Conservation (phyloP, 2,797 vertebrate genomes). For the Streptopelia turtur region DNA sequence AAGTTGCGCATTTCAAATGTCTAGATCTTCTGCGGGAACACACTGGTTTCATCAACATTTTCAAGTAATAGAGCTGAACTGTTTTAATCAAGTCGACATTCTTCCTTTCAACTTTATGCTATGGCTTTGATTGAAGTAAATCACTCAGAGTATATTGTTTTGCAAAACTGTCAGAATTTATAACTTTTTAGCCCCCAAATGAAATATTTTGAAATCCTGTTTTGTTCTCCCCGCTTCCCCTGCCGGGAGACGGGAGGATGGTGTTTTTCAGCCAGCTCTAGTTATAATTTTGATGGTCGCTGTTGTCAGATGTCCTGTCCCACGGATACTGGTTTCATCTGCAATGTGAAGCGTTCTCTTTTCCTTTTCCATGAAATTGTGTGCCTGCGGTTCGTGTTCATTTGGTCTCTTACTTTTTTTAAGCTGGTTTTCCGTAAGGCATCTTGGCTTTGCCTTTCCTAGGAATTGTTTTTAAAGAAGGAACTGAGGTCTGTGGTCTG, state of each 20-base stretch:
- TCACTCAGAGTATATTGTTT: conserved; percentile 22
- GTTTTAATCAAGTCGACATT: conserved; percentile 60
- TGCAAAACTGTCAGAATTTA: conserved; percentile 36
- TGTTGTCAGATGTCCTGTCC: background rate
- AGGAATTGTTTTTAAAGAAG: background rate
- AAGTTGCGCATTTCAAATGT: conserved; percentile 18
- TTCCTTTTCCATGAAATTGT: background rate
- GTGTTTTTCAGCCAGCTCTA: background rate
- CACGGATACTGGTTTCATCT: background rate
- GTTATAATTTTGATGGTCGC: background rate
- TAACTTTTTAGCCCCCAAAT: background rate
- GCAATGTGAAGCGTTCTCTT: background rate
- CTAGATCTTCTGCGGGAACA: conserved; percentile 35
- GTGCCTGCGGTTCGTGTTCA: background rate
- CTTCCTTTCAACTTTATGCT: conserved; percentile 32
- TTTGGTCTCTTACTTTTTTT: background rate
- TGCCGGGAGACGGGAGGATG: background rate
- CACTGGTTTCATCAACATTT: conserved; percentile 61
- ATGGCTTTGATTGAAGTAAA: conserved; percentile 48
- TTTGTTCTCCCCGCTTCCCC: background rate
- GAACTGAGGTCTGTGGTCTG: background rate
- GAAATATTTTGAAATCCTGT: conserved; percentile 20
- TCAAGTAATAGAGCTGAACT: background rate
- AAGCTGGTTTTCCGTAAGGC: background rate
- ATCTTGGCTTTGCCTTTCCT: background rate